phyloP scores from a whole-genome alignment of 2,888 invertebrate genomes.

The Phorcus lineatus region DNA sequence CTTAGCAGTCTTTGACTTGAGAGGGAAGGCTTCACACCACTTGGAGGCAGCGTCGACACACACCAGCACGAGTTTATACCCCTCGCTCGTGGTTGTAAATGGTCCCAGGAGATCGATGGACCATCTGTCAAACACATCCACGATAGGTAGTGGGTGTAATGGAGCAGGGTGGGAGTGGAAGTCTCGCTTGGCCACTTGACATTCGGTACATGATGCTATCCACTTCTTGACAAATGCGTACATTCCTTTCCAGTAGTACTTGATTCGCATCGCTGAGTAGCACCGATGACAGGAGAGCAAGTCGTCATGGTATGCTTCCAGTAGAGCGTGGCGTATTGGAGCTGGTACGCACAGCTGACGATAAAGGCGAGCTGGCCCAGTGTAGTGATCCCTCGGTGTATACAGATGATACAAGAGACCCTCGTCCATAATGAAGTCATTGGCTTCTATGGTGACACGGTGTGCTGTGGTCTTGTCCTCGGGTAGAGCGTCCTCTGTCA shows the following conservation, averaged over 20 bases:
- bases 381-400: background rate
- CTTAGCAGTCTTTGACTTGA: conserved; percentile 14
- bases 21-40: conserved; percentile 27
- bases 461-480: background rate
- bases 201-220: conserved; percentile 21
- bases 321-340: conserved; percentile 26
- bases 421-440: background rate
- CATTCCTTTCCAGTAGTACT: conserved; percentile 35
- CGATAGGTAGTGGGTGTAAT: conserved; percentile 24
- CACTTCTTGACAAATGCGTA: conserved; percentile 30
- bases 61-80: background rate
- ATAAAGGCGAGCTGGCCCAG: background rate
- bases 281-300: background rate
- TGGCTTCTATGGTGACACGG: background rate
- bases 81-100: background rate
- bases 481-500: background rate
- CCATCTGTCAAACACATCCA: conserved; percentile 19
- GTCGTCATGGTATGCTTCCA: conserved; percentile 34
- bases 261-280: conserved; percentile 23
- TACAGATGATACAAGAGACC: background rate
- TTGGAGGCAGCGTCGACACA: conserved; percentile 1
- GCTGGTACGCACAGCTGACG: conserved; percentile 24
- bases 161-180: conserved; percentile 24
- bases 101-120: conserved; percentile 37
- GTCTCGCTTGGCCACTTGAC: conserved; percentile 28